Base-by-base conservation (phyloP, 2,888 invertebrate species). In the Andrena marginata region DNA sequence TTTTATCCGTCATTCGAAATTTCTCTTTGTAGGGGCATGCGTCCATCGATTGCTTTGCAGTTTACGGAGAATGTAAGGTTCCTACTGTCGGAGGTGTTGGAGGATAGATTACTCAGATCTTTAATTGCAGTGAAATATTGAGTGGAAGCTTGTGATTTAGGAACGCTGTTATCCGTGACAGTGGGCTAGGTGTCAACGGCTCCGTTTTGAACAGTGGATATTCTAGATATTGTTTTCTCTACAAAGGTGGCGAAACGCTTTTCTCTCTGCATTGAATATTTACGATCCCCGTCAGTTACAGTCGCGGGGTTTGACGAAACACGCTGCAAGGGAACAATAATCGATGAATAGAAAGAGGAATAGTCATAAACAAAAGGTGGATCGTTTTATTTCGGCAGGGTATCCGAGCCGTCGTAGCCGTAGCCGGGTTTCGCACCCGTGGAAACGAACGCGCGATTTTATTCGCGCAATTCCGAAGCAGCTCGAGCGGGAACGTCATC, bases 391-490 rank as follows among this genome's bases (percentile, higher is more conserved):
- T 70, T 51, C 54, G 54, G 7, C 72, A 35, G 60, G 69, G 75
- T 75, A 54, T 69, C 42, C 64, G n/a, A 33, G 23, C 26, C 20
- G 26, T 23, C 23, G 23, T 26, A 26, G 54, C 62, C 49, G 62
- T 77, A 33, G 84, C 64, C 65, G 67, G 54, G 60, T 79, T 67
- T 70, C 73, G 54, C 33, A 29, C 31, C 7, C 56, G 6, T 29
- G 68, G 48, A 79, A 68, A 71, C 77, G 73, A 80, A 86, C 64
- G 69, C 42, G 67, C 77, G 76, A 85, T 88, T 85, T 82, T 73
- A 75, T 87, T 62, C 75, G 67, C 69, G 81, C 85, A 86, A 88
- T 88, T 86, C 82, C 85, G 59, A 35, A 63, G 64, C 63, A 80
- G 76, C 74, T 70, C 80, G 31, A 26, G 79, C 80, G 71, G 33